Percentiles rank a stretch among this genome's conserved stretches.
These are phyloP conservation scores for Lophura nycthemera DNA, from an alignment of 2,113 vertebrate genomes.

Conservation along the genomic window DNA sequence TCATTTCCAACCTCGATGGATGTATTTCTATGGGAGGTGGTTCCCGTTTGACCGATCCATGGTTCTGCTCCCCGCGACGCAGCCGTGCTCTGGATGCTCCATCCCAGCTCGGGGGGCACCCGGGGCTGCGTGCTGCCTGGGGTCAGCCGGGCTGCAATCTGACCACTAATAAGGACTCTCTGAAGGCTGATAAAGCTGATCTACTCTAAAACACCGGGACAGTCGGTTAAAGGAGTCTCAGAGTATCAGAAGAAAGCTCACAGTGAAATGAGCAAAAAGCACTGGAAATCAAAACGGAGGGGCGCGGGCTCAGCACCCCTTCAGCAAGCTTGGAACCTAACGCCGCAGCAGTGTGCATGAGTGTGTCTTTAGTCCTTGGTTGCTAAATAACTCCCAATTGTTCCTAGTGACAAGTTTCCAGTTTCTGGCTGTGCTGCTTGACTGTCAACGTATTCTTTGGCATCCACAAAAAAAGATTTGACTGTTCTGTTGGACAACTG, in stretches of 20 bases:
- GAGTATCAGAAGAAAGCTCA: conserved; percentile 71
- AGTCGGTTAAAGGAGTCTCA: conserved; percentile 42
- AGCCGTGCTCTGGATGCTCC: conserved; percentile 59
- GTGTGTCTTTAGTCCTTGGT: conserved; percentile 62
- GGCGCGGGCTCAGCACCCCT: conserved; percentile 61
- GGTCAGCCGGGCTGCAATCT: conserved; percentile 22
- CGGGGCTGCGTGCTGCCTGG: background rate
- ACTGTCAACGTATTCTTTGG: conserved; percentile 86
- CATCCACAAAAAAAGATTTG: conserved; percentile 81
- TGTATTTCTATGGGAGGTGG: conserved; percentile 53
- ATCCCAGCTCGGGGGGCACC: background rate
- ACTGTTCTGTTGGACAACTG: conserved; percentile 77
- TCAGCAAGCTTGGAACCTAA: conserved; percentile 68
- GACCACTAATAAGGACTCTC: conserved; percentile 43
- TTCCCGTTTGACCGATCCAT: conserved; percentile 27
- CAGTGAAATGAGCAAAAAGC: conserved; percentile 73
- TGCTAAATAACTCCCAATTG: conserved; percentile 71
- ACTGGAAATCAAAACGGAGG: conserved; percentile 64
- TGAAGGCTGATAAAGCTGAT: conserved; percentile 64
- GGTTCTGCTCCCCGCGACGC: conserved; percentile 4
- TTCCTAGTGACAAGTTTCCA: conserved; percentile 67
- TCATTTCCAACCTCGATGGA: conserved; percentile 55
- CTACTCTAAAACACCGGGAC: conserved; percentile 40
- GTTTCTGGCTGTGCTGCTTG: conserved; percentile 83
- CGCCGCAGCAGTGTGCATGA: conserved; percentile 62